Evolutionary conservation across 2,888 invertebrate genomes (phyloP), one percentile per base, ranked within the genome.

Genomic region (Yponomeuta plumbellus): DNA sequence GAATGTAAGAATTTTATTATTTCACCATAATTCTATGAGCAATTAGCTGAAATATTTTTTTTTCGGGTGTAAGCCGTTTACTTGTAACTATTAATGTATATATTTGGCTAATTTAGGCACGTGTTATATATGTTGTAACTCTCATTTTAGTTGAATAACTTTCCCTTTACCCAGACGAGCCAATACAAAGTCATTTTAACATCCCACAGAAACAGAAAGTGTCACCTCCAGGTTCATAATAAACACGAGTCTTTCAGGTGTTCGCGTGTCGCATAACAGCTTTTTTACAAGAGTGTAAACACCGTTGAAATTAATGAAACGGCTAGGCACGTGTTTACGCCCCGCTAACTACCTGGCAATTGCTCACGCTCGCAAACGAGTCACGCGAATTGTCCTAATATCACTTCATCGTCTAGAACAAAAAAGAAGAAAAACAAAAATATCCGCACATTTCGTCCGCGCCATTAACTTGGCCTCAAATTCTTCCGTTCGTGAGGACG

Each of bases 381-480:
- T 71, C 72, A 72, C 71, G 74, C 76, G 79, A 80, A 81, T 79
- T 80, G 77, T 78, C 76, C 74, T 71, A 74, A 81, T 81, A 82
- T 83, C 76, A 78, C 75, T 80, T 77, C 76, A 75, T 80, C 78
- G 78, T 73, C 73, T 72, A 75, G 75, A 75, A 79, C 63, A 22
- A 21, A 20, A 63, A 63, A 63, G 26, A 62, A 62, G 39, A 62
- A 39, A 39, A 13, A 23, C 20, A 77, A 78, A 80, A 80, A 83
- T 73, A 75, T 74, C 74, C 73, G 75, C 78, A 77, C 79, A 83
- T 83, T 83, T 78, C 80, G 78, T 77, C 72, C 80, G 74, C 76
- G 73, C 79, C 80, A 83, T 84, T 84, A 83, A 82, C 80, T 82
- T 77, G 75, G 76, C 81, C 81, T 81, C 80, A 82, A 86, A 84